Evolutionary conservation across 2,113 vertebrate genomes (phyloP).

Genomic region (Oryzias woworae): DNA sequence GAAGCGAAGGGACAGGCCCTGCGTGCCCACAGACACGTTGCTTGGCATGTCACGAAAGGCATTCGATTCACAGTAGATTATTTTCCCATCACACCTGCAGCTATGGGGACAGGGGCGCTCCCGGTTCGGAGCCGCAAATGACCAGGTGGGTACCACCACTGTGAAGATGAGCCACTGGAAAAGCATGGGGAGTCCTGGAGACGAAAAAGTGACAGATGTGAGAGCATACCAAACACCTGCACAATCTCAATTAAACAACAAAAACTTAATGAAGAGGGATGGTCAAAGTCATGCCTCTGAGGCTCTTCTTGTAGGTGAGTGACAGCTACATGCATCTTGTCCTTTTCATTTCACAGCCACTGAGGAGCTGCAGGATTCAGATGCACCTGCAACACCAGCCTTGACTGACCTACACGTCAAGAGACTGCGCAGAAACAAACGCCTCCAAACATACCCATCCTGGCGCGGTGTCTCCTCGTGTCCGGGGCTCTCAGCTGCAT

Average conservation of each 20-base stretch:
- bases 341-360: slow-evolving; percentile 27
- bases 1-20: slow-evolving; percentile 94
- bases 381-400: slow-evolving; percentile 19
- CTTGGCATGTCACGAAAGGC: slow-evolving; percentile 92
- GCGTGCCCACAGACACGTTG: slow-evolving; percentile 92
- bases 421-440: slow-evolving; percentile 21
- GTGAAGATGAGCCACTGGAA: slow-evolving; percentile 80
- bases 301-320: slow-evolving; percentile 26
- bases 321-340: slow-evolving; percentile 38
- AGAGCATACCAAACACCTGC: background rate
- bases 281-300: background rate
- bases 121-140: slow-evolving; percentile 80
- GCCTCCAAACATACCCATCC: slow-evolving; percentile 74
- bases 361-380: slow-evolving; percentile 27
- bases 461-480: slow-evolving; percentile 64
- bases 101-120: slow-evolving; percentile 92
- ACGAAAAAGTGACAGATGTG: slow-evolving; percentile 42
- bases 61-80: slow-evolving; percentile 97
- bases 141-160: slow-evolving; percentile 77
- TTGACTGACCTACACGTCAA: slow-evolving; percentile 27
- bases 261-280: no score
- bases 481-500: slow-evolving; percentile 58
- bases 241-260: background rate
- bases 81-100: slow-evolving; percentile 97
- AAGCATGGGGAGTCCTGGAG: slow-evolving; percentile 78